A percentile compares a stretch with the other conserved stretches of the same genome.
Conservation (phyloP, 2,888 invertebrate species). For the Pteria penguin region DNA sequence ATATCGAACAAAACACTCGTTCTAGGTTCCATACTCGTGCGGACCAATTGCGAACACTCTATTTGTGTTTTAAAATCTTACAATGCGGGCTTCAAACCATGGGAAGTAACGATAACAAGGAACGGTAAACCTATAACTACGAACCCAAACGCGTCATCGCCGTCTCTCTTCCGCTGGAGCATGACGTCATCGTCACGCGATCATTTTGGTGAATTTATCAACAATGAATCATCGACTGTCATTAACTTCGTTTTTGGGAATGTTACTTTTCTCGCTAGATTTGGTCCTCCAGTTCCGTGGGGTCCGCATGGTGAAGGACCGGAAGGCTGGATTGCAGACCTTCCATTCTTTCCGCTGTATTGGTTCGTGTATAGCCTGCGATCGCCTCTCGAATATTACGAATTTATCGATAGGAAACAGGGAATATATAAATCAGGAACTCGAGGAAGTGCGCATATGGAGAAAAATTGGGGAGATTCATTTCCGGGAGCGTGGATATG, state of each 20-base stretch:
- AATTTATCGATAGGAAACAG: constrained; percentile 43
- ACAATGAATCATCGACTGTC: constrained; percentile 43
- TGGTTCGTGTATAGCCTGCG: constrained; percentile 72
- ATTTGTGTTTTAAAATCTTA: constrained; percentile 37
- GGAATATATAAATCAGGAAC: constrained; percentile 33
- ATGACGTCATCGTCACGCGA: constrained; percentile 36
- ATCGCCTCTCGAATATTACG: constrained; percentile 55
- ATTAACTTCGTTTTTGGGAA: constrained; percentile 56
- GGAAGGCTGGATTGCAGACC: constrained; percentile 61
- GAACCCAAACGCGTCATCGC: constrained; percentile 60
- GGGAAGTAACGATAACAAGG: constrained; percentile 52
- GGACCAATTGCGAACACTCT: neutral
- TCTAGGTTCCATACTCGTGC: constrained; percentile 44
- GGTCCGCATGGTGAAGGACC: constrained; percentile 62
- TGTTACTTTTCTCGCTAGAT: constrained; percentile 45
- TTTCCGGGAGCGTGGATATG: constrained; percentile 71
- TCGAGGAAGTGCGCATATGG: constrained; percentile 61
- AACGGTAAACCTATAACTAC: constrained; percentile 51
- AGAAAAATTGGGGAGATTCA: constrained; percentile 73
- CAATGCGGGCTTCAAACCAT: constrained; percentile 42
- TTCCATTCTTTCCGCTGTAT: constrained; percentile 63
- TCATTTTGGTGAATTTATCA: constrained; percentile 49
- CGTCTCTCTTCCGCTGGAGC: constrained; percentile 58
- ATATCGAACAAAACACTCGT: constrained; percentile 35
- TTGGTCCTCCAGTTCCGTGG: constrained; percentile 56